Base-by-base conservation (phyloP, 2,113 vertebrate species). In the Oxygymnocypris stewartii region DNA sequence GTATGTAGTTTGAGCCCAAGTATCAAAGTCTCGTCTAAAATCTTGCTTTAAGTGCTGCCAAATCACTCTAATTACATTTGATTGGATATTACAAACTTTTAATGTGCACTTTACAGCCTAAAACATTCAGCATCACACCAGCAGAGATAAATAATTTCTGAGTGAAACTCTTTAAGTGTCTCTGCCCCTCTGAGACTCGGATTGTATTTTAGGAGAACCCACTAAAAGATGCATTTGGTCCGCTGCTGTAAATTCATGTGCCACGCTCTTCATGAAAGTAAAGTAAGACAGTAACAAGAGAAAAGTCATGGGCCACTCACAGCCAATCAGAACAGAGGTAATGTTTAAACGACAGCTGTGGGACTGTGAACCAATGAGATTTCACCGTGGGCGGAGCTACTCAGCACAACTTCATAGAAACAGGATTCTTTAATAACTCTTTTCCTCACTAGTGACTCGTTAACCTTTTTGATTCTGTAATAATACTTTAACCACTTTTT, bases 71-170 rank as follows among this genome's bases (percentile, higher is more conserved):
- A 82, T 82, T 59, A 44, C 59, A 14, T 79, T 40, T 79, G 54
- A 79, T 79, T 42, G 12, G 35, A 61, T 79, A 61, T 25, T 12
- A 67, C 61, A 28, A 28, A 82, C 25, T 82, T 80, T 63, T 67
- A 67, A 82, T 67, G 40, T 82, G 79, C 79, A 82, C 79, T n/a
- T 82, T 31, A 82, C 8, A 10, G 79, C 79, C 20, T 82, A n/a
- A 47, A 82, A 82, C 47, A 82, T 82, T 67, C 79, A 82, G 40
- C 79, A 65, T 81, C 59, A 65, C 8, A 40, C 35, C n/a, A 31
- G 79, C 16, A 35, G 28, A 31, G 65, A 49, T 67, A 18, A n/a
- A 82, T 82, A 47, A 82, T 82, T 47, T 13, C 61, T 44, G 79
- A 82, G 59, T 42, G 23, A 8, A 35, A 9, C 57, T 25, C 54